Evolutionary conservation across 1,140 invertebrate genomes (phyloP), one percentile per base, ranked within the genome.

Genomic region (Diploscapter pachys): DNA sequence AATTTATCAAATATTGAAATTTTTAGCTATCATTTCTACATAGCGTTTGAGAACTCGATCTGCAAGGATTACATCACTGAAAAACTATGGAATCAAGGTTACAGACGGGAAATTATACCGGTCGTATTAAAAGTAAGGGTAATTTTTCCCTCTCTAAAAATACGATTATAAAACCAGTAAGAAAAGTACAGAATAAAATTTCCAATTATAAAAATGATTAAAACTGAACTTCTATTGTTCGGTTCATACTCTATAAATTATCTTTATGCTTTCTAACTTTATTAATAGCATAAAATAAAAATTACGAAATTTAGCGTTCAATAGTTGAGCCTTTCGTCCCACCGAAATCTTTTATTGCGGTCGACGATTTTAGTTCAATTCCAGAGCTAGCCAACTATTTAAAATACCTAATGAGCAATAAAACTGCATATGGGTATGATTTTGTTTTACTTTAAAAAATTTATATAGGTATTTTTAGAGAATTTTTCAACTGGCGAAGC

Each of bases 41-140:
- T 92, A 53, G 88, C 91, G 0, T 90, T 92, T 73, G 92, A 93
- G 86, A 92, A 92, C 80, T 81, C 82, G 3, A 79, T 87, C 31
- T 86, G 86, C 67, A 68, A 74, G 31, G 86, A 87, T 61, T 86
- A 86, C 71, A 72, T 81, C 4, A 86, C 86, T 3, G 86, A 86
- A 69, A 86, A 86, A 75, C 63, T 86, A 6, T 86, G 84, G 84
- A 72, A 79, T 68, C 80, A 82, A 68, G 83, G 83, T 6, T 83
- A 79, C 65, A 63, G 72, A 8, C 48, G 64, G 13, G 68, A 72
- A 0, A 72, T 81, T 50, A 75, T 84, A 66, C 83, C 83, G 51
- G 67, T 84, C 54, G 82, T 84, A 64, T 57, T 84, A 31, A 81
- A 82, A 31, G 31, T 31, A 31, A 31, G 31, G 31, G 1, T 31